These are phyloP conservation scores for Clamator glandarius DNA, from an alignment of 2,797 vertebrate genomes.

Conservation along the genomic window DNA sequence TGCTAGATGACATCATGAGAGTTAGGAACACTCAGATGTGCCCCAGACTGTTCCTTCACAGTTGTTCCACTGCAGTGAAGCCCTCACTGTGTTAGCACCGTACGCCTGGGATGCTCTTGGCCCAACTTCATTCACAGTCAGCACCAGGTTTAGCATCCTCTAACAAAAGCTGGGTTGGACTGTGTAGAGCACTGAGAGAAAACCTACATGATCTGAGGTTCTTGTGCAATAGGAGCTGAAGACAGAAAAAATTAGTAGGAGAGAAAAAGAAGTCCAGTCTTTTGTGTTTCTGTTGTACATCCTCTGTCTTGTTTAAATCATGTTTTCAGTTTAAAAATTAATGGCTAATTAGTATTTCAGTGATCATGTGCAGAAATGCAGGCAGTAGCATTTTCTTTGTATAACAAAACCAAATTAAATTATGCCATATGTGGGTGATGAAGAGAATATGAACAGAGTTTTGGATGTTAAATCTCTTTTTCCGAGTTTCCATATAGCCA, in stretches of 20 bases:
- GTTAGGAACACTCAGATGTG: conserved; percentile 11
- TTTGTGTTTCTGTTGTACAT: not conserved
- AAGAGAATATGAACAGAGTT: not conserved
- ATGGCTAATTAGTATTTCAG: not conserved
- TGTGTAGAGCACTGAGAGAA: not conserved
- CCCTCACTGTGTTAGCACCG: not conserved
- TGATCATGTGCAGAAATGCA: not conserved
- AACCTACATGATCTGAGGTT: not conserved
- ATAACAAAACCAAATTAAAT: not conserved
- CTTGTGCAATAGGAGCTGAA: not conserved
- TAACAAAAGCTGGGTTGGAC: not conserved
- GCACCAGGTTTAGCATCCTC: not conserved
- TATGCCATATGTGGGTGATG: not conserved
- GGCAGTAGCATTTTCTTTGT: not conserved
- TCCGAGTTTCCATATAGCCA: not conserved
- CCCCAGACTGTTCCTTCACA: conserved; percentile 24
- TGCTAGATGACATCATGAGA: conserved; percentile 58
- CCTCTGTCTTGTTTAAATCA: not conserved
- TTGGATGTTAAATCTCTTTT: not conserved
- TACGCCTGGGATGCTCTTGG: not conserved
- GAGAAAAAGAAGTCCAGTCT: rapidly evolving
- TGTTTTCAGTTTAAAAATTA: not conserved
- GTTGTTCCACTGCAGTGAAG: conserved; percentile 41
- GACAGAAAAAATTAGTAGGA: not conserved
- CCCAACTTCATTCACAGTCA: not conserved